Base-by-base conservation (phyloP, 2,888 invertebrate genomes). In the Metacarcinus magister region DNA sequence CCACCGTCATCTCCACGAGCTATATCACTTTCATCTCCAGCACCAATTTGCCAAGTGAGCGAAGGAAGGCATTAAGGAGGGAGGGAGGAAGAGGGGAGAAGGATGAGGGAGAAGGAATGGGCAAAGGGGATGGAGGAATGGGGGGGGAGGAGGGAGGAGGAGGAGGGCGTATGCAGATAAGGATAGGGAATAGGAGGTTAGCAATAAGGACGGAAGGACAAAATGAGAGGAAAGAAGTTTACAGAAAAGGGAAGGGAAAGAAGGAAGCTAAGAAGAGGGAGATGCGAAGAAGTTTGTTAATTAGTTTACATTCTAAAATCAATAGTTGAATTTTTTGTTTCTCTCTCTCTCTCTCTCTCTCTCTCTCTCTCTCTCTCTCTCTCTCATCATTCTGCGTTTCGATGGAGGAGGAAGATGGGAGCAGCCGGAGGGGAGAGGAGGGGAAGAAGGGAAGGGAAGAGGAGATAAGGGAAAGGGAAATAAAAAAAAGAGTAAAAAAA, bases 281-380 rank as follows among this genome's bases (percentile, higher is more conserved):
- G 48, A 48, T 7, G 13, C 48, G 48, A 48, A 48, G 48, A 54
- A 54, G 54, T 87, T 39, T 87, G 39, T 87, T 13, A 87, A 23
- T 87, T 87, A 32, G 10, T 39, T 39, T 87, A 32, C 87, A 87
- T 87, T 39, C n/a, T n/a, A 32, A 32, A 87, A 87, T 87, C 87
- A 87, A 39, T 87, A 32, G 28, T 87, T 23, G 16, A 67, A 23
- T 23, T 67, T 67, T 32, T 39, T 3, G 19, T 44, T 92, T 16
- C 92, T 4, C 44, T 92, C 92, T 44, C 92, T 44, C 92, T 44
- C 92, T 44, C 92, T 44, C 92, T 92, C 92, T 92, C 46, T 92
- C 92, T 92, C 92, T 92, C 92, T 92, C 39, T 92, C 92, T 92
- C 92, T 92, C 92, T 92, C 92, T 92, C 43, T 92, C 39, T 92